Conservation (phyloP, 1,140 invertebrate species). For the Eumeta japonica region DNA sequence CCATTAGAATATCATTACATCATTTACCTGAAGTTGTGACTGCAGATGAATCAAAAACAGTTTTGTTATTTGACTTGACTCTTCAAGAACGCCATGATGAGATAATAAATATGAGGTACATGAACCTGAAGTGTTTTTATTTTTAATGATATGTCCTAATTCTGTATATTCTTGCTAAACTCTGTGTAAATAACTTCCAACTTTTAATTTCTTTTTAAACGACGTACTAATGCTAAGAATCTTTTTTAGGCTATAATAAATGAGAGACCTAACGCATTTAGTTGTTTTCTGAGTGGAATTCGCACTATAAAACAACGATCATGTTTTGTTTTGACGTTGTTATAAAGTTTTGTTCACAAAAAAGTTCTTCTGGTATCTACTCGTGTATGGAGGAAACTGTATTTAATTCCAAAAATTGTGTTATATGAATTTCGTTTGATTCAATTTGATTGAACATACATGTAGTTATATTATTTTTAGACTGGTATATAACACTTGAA, state of each 20-base stretch:
- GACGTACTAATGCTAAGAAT: slow-evolving; percentile 10
- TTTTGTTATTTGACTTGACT: slow-evolving; percentile 23
- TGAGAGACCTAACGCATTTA: slow-evolving; percentile 6
- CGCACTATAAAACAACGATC: slow-evolving; percentile 8
- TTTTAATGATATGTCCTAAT: slow-evolving; percentile 27
- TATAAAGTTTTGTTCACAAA: background rate
- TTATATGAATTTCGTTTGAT: no score
- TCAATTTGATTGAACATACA: no score
- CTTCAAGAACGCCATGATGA: slow-evolving; percentile 37
- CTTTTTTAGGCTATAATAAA: slow-evolving; percentile 5
- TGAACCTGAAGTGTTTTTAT: background rate
- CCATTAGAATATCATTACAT: slow-evolving; percentile 18
- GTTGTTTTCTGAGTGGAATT: slow-evolving; percentile 9
- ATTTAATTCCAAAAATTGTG: background rate
- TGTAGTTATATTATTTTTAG: no score
- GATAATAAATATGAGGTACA: slow-evolving; percentile 24
- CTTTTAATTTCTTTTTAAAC: slow-evolving; percentile 9
- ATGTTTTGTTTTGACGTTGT: background rate
- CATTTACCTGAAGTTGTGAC: slow-evolving; percentile 14
- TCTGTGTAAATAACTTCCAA: slow-evolving; percentile 17
- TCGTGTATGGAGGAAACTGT: background rate
- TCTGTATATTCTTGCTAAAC: slow-evolving; percentile 28
- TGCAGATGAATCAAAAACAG: slow-evolving; percentile 27
- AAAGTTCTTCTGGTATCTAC: background rate
- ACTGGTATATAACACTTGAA: no score